Base-by-base conservation (phyloP, 1,140 invertebrate genomes). In the Brachionus calyciflorus region DNA sequence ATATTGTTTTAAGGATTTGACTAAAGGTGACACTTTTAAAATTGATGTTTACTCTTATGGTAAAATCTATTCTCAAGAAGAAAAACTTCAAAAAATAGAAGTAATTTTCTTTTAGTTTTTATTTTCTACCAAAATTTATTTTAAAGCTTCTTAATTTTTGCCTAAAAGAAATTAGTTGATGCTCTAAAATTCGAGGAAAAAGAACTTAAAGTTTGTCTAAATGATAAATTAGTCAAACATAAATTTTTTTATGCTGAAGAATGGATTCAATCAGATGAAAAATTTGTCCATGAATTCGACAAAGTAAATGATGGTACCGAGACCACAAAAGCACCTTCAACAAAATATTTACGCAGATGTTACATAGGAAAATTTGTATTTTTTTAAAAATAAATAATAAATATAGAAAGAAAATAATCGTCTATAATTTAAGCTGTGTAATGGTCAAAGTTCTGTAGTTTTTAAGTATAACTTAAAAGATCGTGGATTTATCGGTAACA, bases 401-500 rank as follows among this genome's bases (percentile, higher is more conserved):
- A n/a, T n/a, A n/a, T n/a, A n/a, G n/a, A n/a, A n/a, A n/a, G n/a
- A n/a, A n/a, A n/a, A n/a, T n/a, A n/a, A n/a, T n/a, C n/a, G n/a
- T 60, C 63, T 77, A 0, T 28, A 10, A 75, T 80, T 79, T 7
- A 69, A 86, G 92, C 84, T 93, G 81, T 87, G 88, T 37, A 89
- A 91, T 85, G 93, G 93, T 2, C 90, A 93, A 82, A 87, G 93
- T 77, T 88, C 91, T 78, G 84, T 91, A 24, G 91, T 95, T 40
- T 86, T 89, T 78, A 87, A 90, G 76, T 88, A 93, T 55, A 93
- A 92, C 0, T 82, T 96, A 26, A 95, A 95, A 85, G 91, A 89
- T 30, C 87, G 94, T 21, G 92, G 92, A 86, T 98, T 96, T 83
- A 96, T 98, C 81, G 94, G 93, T 81, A 98, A 96, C 82, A 98